These are phyloP conservation scores for Clarias laeviceps DNA, from an alignment of 2,797 vertebrate genomes.

Conservation along the genomic window DNA sequence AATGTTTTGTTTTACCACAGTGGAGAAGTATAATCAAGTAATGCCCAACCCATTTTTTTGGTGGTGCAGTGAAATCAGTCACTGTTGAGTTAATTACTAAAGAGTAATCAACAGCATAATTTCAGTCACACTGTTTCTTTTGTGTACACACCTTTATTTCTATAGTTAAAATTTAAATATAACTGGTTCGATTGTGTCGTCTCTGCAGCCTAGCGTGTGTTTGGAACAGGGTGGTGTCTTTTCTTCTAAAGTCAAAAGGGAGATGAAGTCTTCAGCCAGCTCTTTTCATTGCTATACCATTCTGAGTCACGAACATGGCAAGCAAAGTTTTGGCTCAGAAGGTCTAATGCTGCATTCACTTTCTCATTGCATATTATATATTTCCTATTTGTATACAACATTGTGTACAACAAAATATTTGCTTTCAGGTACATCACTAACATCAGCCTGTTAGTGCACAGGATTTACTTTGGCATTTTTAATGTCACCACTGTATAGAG, in stretches of 20 bases:
- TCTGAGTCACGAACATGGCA: neutral
- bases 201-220: neutral
- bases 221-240: neutral
- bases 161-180: neutral
- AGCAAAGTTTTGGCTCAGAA: too few relatives aligned
- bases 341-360: neutral
- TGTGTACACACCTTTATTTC: neutral
- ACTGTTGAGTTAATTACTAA: neutral
- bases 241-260: neutral
- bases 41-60: neutral
- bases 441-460: neutral
- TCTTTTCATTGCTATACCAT: neutral
- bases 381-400: neutral
- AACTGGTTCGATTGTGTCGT: neutral
- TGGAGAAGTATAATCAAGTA: neutral
- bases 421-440: neutral
- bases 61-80: neutral
- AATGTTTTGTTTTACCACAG: neutral
- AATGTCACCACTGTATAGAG: neutral
- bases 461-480: neutral
- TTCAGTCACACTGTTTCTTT: neutral
- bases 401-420: neutral
- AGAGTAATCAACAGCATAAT: neutral
- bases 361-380: neutral
- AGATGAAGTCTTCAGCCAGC: neutral